Percentiles rank a stretch among this genome's conserved stretches.
Conservation (phyloP, 35 echinoderm and acorn worm species). For the Hemicentrotus pulcherrimus region DNA sequence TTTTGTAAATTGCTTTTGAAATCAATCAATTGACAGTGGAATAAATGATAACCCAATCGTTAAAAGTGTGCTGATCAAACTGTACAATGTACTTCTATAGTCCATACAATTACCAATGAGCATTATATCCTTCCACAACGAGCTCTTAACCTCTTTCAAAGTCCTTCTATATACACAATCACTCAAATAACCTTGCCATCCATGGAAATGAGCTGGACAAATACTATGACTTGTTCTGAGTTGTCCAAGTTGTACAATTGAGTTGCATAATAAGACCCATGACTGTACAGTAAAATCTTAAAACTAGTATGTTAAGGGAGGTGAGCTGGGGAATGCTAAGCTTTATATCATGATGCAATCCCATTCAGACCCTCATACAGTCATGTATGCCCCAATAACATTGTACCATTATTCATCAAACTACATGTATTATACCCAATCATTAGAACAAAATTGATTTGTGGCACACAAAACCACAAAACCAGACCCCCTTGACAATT, state of each 20-base stretch:
- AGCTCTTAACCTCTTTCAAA: neutral
- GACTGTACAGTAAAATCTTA: neutral
- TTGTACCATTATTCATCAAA: neutral
- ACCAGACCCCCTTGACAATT: slow-evolving; percentile 1
- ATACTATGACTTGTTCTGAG: neutral
- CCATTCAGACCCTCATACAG: no score
- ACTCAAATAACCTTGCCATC: neutral
- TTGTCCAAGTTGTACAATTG: neutral
- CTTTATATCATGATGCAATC: no score
- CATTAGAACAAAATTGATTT: neutral
- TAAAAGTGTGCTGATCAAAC: no score
- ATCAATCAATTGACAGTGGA: no score
- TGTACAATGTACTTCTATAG: no score
- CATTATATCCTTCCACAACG: neutral
- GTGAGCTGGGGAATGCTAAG: no score
- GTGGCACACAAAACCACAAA: neutral
- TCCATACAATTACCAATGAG: neutral
- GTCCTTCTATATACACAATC: neutral
- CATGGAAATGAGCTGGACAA: neutral
- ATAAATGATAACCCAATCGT: no score
- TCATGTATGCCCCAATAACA: neutral
- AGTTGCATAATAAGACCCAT: neutral
- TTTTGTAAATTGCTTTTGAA: no score
- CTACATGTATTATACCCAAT: neutral
- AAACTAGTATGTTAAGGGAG: no score